Evolutionary conservation across 2,797 vertebrate genomes (phyloP).

Genomic region (Eulemur coronatus): DNA sequence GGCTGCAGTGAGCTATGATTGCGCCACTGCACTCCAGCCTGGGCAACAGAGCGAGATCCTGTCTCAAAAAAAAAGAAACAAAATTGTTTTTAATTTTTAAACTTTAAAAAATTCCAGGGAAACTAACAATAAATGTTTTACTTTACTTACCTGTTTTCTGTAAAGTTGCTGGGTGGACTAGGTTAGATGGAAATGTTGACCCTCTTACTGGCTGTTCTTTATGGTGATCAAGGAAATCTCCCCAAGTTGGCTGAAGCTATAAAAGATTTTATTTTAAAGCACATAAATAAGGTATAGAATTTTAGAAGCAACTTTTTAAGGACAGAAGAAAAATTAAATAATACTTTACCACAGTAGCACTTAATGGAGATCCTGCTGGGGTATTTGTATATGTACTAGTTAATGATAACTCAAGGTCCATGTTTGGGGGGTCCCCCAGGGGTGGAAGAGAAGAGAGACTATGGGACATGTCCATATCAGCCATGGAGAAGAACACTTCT

Average conservation of each 20-base stretch:
- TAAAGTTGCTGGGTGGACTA: conserved; percentile 87
- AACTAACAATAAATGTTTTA: background rate
- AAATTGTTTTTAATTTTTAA: background rate
- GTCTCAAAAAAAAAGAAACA: background rate
- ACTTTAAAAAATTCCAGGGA: background rate
- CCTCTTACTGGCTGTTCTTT: conserved; percentile 89
- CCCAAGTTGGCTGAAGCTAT: conserved; percentile 91
- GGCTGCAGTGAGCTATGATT: background rate
- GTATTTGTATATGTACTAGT: conserved; percentile 95
- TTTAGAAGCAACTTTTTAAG: conserved; percentile 40
- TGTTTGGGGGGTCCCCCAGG: conserved; percentile 95
- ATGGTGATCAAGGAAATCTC: conserved; percentile 93
- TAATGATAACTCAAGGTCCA: conserved; percentile 96
- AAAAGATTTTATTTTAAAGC: conserved; percentile 53
- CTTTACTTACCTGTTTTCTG: conserved; percentile 91
- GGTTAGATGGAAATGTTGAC: conserved; percentile 81
- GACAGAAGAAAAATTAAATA: conserved; percentile 8
- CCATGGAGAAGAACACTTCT: conserved; percentile 99
- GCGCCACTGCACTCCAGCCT: background rate
- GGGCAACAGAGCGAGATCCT: background rate
- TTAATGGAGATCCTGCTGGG: conserved; percentile 93
- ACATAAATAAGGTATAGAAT: background rate
- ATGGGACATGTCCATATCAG: conserved; percentile 99
- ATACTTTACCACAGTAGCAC: conserved; percentile 89
- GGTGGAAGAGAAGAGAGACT: conserved; percentile 97